Conservation (phyloP, 2,888 invertebrate genomes). For the Cephus spinipes region DNA sequence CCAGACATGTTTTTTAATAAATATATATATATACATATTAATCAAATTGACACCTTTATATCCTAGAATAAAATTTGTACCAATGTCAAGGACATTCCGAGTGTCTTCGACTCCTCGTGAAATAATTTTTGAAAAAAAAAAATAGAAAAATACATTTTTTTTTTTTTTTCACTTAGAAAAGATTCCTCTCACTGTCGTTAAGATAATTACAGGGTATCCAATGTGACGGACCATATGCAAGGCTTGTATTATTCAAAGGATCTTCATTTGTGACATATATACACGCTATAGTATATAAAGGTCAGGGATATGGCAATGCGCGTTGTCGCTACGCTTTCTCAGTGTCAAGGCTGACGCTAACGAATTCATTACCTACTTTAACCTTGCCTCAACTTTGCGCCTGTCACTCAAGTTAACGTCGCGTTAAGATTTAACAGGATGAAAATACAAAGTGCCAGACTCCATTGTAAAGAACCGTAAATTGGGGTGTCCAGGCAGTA, state of each 20-base stretch:
- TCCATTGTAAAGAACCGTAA: too few relatives aligned
- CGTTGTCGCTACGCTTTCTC: slow-evolving; percentile 25
- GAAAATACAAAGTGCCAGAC: not conserved
- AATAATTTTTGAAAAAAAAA: not conserved
- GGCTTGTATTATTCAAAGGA: not conserved
- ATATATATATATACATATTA: not conserved
- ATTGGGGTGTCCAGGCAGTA: too few relatives aligned
- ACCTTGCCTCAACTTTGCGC: not conserved
- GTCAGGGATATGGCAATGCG: not conserved
- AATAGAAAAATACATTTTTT: not conserved
- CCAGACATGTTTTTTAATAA: not conserved
- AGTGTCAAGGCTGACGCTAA: slow-evolving; percentile 28
- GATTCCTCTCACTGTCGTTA: not conserved
- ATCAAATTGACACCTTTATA: not conserved
- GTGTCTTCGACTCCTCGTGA: not conserved
- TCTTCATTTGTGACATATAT: not conserved
- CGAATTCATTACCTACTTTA: slow-evolving; percentile 19
- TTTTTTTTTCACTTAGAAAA: not conserved
- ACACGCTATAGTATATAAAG: not conserved
- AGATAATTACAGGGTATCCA: not conserved
- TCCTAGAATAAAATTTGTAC: not conserved
- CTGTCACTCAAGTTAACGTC: not conserved
- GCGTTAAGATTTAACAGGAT: not conserved
- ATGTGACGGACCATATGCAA: not conserved
- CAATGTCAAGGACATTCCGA: slow-evolving; percentile 3